Conservation (phyloP, 2,888 invertebrate genomes). For the Coleophora deauratella region DNA sequence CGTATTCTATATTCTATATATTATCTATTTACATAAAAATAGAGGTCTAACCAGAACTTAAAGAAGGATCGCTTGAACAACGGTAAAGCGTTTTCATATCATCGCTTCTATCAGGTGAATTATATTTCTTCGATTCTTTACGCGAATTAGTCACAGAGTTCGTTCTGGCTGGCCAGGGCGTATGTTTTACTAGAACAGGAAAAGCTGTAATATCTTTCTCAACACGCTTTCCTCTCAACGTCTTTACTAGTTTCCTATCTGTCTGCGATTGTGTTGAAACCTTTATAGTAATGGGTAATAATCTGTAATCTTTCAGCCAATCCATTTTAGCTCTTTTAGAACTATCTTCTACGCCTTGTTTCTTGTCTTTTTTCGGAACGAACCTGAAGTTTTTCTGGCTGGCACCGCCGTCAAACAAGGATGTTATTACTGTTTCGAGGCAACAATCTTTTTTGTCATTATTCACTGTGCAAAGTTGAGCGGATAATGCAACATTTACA, state of each 20-base stretch:
- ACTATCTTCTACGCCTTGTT: conserved; percentile 12
- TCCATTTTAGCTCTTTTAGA: conserved; percentile 20
- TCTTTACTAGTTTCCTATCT: conserved; percentile 18
- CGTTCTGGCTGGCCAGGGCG: conserved; percentile 15
- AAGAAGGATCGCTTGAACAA: conserved; percentile 44
- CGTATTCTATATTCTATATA: too few species aligned
- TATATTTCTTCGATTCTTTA: conserved; percentile 7
- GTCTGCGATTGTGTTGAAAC: conserved; percentile 39
- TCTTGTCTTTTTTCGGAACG: conserved; percentile 10
- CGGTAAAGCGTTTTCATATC: conserved; percentile 51
- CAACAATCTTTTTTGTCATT: conserved; percentile 23
- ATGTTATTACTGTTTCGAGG: conserved; percentile 27
- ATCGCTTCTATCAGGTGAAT: conserved; percentile 22
- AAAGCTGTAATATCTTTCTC: conserved; percentile 32
- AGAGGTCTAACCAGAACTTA: conserved; percentile 35
- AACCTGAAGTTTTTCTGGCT: conserved; percentile 16
- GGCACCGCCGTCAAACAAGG: conserved; percentile 18
- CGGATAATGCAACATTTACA: too few species aligned
- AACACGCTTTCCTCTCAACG: conserved; percentile 13
- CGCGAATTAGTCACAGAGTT: conserved; percentile 29
- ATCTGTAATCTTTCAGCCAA: conserved; percentile 26
- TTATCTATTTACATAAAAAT: conserved; percentile 5
- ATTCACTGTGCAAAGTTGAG: too few species aligned
- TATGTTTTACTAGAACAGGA: conserved; percentile 27
- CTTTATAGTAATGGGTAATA: conserved; percentile 27